Base-by-base conservation (phyloP, 2,113 vertebrate genomes). In the Misgurnus mizolepis region DNA sequence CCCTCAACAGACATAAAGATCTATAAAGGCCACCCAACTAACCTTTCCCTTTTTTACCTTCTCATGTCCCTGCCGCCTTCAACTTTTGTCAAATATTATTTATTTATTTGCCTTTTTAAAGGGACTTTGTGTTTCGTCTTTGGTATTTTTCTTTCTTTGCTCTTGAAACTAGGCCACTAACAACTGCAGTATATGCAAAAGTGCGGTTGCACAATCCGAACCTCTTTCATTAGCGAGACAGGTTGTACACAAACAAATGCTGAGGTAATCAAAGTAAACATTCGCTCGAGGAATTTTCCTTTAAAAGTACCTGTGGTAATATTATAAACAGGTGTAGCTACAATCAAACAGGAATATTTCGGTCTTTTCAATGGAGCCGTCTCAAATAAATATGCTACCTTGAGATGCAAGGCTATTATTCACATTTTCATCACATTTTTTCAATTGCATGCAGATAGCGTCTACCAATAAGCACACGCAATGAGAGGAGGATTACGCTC, bases 11-110 rank as follows among this genome's bases (percentile, higher is more conserved):
- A 85, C 86, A 78, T 77, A 17, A 78, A 86, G 90, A 92, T 91
- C 88, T 90, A 91, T 89, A 90, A 91, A 90, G 88, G 89, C 89
- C 91, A 90, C 83, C 85, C 84, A 83, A 76, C 84, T 89, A 90
- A 90, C 88, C 90, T 91, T 92, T 90, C 86, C 85, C 82, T 80
- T 71, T 79, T 80, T 82, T 70, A 80, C 73, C 80, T 83, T 85
- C 74, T 79, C 47, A 41, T 80, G 80, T 68, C 76, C 78, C 78
- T 78, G 45, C 67, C 77, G 53, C 53, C 56, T 81, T 68, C 45
- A 78, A 41, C 76, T 82, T 50, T 84, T 66, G 55, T 43, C 68
- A 62, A 53, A 64, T 64, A 64, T 65, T 67, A 45, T 66, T 22
- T 77, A 41, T 74, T 56, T 69, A 18, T 78, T 55, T 60, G 10